phyloP scores from a whole-genome alignment of 2,113 vertebrate species.

The Notiomystis cincta region DNA sequence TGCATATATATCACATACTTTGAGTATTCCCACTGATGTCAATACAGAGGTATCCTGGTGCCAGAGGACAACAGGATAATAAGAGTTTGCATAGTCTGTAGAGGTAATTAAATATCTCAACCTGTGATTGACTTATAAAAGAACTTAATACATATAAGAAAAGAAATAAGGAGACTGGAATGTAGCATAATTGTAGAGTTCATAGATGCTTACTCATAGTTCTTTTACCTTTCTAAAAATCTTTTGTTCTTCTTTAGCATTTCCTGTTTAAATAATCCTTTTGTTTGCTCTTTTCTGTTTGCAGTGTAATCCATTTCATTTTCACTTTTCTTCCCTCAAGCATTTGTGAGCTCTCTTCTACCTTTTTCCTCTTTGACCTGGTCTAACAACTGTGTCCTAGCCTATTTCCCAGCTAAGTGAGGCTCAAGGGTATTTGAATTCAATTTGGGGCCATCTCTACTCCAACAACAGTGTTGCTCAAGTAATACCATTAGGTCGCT shows the following conservation, averaged over 20 bases:
- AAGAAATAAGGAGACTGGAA: neutral
- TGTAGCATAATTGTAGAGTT: neutral
- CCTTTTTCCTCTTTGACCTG: conserved; percentile 25
- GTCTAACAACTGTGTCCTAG: conserved; percentile 45
- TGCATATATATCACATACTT: neutral
- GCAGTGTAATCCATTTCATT: conserved; percentile 19
- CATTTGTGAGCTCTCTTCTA: neutral
- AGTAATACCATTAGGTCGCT: conserved; percentile 30
- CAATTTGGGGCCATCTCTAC: conserved; percentile 33
- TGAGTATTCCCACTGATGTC: neutral
- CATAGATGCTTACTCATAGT: neutral
- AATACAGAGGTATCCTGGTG: neutral
- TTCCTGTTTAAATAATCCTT: neutral
- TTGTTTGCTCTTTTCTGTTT: conserved; percentile 8
- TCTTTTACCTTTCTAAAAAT: neutral
- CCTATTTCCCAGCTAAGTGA: conserved; percentile 35
- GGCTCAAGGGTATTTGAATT: conserved; percentile 54
- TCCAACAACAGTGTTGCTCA: neutral
- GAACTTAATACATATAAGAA: neutral
- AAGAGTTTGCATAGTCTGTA: neutral
- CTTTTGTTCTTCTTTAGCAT: neutral
- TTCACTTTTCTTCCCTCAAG: neutral
- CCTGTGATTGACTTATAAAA: neutral
- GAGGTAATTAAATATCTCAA: neutral
- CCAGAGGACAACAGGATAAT: neutral